These are phyloP conservation scores for Muschampia plurimacula DNA, from an alignment of 2,888 invertebrate species.

Conservation along the genomic window DNA sequence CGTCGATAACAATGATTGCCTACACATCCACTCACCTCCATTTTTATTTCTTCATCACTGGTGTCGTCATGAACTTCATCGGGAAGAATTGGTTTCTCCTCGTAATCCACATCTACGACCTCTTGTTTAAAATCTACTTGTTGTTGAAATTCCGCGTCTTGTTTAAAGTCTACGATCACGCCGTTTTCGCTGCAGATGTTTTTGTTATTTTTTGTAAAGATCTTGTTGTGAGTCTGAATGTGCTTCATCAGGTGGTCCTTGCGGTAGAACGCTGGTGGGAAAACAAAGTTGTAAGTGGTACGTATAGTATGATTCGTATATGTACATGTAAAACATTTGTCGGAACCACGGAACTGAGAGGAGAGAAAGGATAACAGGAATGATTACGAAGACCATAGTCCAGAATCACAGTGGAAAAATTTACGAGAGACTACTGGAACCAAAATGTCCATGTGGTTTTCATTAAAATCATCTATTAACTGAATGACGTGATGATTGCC, in stretches of 20 bases:
- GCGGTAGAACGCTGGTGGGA: constrained; percentile 87
- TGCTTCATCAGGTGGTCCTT: constrained; percentile 93
- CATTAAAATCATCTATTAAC: no score
- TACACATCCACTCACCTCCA: constrained; percentile 52
- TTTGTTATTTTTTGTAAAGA: constrained; percentile 52
- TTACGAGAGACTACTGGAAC: no score
- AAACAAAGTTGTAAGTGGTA: background rate
- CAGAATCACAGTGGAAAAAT: no score
- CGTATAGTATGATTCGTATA: no score
- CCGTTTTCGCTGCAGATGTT: constrained; percentile 49
- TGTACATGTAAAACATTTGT: no score
- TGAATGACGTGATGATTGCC: no score
- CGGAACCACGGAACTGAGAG: no score
- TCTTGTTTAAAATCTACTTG: constrained; percentile 17
- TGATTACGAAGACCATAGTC: no score
- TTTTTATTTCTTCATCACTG: constrained; percentile 49
- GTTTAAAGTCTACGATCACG: constrained; percentile 10
- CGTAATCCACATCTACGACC: constrained; percentile 50
- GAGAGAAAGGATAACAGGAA: no score
- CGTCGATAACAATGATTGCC: no score
- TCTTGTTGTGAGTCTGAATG: constrained; percentile 89
- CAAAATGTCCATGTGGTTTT: no score
- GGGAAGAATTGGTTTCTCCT: constrained; percentile 51
- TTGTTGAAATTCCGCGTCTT: constrained; percentile 48
- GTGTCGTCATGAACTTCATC: constrained; percentile 44